Base-by-base conservation (phyloP, 2,888 invertebrate genomes). In the Heliconius ismenius region DNA sequence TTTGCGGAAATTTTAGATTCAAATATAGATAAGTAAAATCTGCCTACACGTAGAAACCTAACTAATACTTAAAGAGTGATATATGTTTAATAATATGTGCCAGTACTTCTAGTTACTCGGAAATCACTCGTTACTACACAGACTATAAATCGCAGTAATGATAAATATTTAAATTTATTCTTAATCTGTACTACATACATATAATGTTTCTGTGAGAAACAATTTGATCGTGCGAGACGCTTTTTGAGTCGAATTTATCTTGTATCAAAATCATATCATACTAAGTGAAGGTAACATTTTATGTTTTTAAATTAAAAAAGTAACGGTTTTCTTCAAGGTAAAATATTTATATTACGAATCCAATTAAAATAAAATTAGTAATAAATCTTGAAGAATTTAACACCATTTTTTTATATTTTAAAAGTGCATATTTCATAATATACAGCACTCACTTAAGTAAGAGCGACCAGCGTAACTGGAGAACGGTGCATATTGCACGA, bases 401-500 rank as follows among this genome's bases (percentile, higher is more conserved):
- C 54, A 54, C 13, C 3, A 32, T 15, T n/a, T 70, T 11, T 70
- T 69, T 4, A 11, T 13, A 15, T 28, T 28, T 69, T 21, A 13
- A 18, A 26, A 13, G n/a, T 72, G 9, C 3, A 39, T 36, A 60
- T 76, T 64, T 76, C 64, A 65, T 72, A 76, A 72, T 65, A 28
- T 65, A 39, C 4, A 24, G 21, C 36, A 32, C 65, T 39, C 36
- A 72, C 36, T 64, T 32, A 32, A 32, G 32, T 32, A 32, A 32
- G 32, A 65, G 68, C 64, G 39, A 60, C 26, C 69, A 63, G 18
- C 63, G 43, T 64, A 73, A 78, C 64, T 65, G 64, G 58, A 65
- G 65, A 76, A 70, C 70, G 73, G 49, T 76, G 74, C 76, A 74
- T 76, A 78, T 58, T 58, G 74, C 74, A 72, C 72, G 78, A 78